Conservation (phyloP, 2,113 vertebrate genomes). For the Lagopus leucura region DNA sequence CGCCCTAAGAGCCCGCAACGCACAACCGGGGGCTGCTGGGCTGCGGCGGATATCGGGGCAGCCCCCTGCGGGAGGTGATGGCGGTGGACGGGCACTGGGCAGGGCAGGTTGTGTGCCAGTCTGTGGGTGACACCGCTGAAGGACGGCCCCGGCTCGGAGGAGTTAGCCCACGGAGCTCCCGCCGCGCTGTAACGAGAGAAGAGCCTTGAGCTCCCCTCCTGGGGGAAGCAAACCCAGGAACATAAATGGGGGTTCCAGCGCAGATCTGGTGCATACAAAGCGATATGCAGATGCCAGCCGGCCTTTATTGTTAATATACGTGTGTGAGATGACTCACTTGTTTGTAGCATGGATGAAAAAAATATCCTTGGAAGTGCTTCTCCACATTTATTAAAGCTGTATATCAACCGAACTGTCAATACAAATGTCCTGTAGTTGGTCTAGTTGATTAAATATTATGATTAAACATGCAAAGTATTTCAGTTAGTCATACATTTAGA, state of each 20-base stretch:
- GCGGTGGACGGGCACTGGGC: accelerated
- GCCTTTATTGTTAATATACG: background rate
- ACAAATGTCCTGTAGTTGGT: background rate
- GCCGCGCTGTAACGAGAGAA: no score
- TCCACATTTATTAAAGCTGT: background rate
- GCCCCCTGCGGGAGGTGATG: accelerated
- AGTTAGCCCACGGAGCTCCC: background rate
- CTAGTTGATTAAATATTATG: background rate
- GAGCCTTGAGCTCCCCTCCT: background rate
- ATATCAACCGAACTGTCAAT: background rate
- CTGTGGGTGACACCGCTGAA: no score
- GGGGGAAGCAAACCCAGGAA: background rate
- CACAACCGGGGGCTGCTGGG: accelerated
- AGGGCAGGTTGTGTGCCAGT: no score
- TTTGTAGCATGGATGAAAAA: background rate
- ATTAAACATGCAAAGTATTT: background rate
- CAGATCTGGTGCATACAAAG: background rate
- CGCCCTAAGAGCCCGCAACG: background rate
- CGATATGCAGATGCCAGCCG: background rate
- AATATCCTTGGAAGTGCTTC: background rate
- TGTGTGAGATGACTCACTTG: background rate
- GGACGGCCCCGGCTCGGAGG: no score
- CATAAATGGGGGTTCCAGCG: background rate
- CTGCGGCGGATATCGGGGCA: accelerated
- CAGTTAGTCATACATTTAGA: background rate